Base-by-base conservation (phyloP, 2,888 invertebrate genomes). In the Dioctria linearis region DNA sequence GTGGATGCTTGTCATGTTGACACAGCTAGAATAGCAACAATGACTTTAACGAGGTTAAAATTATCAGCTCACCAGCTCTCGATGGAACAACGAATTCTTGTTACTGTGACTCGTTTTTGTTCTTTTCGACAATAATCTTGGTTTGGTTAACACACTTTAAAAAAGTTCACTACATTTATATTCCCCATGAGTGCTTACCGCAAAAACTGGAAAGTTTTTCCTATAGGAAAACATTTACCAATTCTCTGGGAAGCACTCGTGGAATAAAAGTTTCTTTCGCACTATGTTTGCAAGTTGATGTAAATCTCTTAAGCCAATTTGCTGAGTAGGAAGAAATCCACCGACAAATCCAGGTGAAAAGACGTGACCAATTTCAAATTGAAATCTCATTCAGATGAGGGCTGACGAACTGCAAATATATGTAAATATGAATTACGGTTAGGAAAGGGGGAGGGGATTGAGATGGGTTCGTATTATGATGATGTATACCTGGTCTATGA, bases 231-330 rank as follows among this genome's bases (percentile, higher is more conserved):
- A 73, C 73, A 73, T 73, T 73, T 57, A 73, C 73, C 73, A 73
- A 57, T 73, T 67, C 2, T 67, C 57, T 51, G 73, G 57, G 54
- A 51, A 39, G 39, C 73, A 73, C 73, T 73, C 73, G 39, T 37
- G 73, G 73, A 54, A 73, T 73, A 57, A 57, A 73, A 73, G 40
- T 57, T 73, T 73, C 73, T 73, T 67, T 73, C 73, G 2, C 25
- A 73, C 73, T 73, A 54, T 73, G 73, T 73, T 73, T 73, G 73
- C 73, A 73, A 73, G 54, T 73, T 73, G 73, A 73, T 73, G 73
- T 73, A 73, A 73, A 73, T 73, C 73, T 73, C 73, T 73, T 73
- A 73, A 73, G 73, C 73, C 73, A 73, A 73, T 73, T 73, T 73
- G 73, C 73, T 54, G 73, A 73, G 73, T 73, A 57, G 73, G 57